These are phyloP conservation scores for Gymnothorax javanicus DNA, from an alignment of 2,797 vertebrate species.

Conservation along the genomic window DNA sequence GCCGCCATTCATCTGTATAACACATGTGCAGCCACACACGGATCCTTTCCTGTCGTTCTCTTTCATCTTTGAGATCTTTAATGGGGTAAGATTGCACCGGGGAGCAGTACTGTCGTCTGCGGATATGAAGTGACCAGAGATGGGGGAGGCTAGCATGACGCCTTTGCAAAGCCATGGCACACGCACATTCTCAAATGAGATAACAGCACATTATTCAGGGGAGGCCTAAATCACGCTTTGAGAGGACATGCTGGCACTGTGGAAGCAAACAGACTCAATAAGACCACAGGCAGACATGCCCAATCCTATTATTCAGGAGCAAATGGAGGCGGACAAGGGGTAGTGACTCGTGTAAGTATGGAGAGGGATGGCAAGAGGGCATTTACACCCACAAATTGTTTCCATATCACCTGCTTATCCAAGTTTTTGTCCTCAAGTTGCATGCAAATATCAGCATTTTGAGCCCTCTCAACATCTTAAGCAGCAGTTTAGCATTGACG, in stretches of 20 bases:
- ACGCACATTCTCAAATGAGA: constrained; percentile 24
- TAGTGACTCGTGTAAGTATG: constrained; percentile 5
- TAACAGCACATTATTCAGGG: constrained; percentile 46
- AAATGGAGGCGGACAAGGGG: background rate
- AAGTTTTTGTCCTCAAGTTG: constrained; percentile 37
- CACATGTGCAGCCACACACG: constrained; percentile 59
- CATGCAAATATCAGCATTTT: constrained; percentile 38
- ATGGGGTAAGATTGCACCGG: background rate
- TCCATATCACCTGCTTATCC: constrained; percentile 47
- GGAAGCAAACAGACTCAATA: constrained; percentile 48
- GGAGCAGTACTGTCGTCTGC: constrained; percentile 4
- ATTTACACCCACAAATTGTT: constrained; percentile 51
- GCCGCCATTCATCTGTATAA: constrained; percentile 60
- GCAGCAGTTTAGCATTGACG: background rate
- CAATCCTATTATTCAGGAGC: background rate
- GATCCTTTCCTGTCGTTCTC: constrained; percentile 45
- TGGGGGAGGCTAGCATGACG: background rate
- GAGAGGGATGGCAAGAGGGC: constrained; percentile 38
- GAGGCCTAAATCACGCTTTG: constrained; percentile 29
- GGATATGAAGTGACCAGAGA: background rate
- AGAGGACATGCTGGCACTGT: constrained; percentile 17
- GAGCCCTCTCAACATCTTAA: constrained; percentile 12
- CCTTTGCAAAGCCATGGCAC: constrained; percentile 9
- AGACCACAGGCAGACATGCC: constrained; percentile 41
- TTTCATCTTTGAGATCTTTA: constrained; percentile 28